Evolutionary conservation across 2,888 invertebrate genomes (phyloP), one percentile per base, ranked within the genome.

Genomic region (Hydrotaea cyrtoneurina): DNA sequence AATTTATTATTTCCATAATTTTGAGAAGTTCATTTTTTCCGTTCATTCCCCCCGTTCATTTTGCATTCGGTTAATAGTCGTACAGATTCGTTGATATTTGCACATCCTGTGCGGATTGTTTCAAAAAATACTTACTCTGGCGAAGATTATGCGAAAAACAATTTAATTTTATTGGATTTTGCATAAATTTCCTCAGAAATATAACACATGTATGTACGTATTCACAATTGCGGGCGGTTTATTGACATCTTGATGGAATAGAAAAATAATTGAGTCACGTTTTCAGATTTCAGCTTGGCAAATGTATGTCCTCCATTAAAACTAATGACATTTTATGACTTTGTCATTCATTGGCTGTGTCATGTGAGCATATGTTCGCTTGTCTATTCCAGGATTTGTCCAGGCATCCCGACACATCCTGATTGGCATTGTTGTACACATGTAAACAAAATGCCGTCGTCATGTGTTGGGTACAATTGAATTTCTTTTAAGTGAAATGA

Each of bases 81-180:
- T 50, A 59, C 66, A 31, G n/a, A n/a, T 75, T 57, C 59, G 39
- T 50, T 69, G 57, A 31, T 23, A n/a, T 75, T 57, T 74, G 17
- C 50, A 39, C n/a, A 55, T 71, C 8, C 19, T n/a, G 21, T 59
- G 36, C 59, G 5, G 21, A 59, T 74, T 43, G 43, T 74, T 59
- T n/a, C 43, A n/a, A 69, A n/a, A n/a, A 55, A 55, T 55, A 55
- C 15, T 39, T 39, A 39, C 39, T 39, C 21, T 31, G 62, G 26
- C n/a, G 78, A 83, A 78, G 77, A 77, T 31, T 64, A 84, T 84
- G 75, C 76, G 69, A 75, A 88, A 90, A 90, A 91, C 91, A 90
- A 91, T 90, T 91, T 91, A 90, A 90, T 90, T 90, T 90, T 90
- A 90, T 90, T 91, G 89, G 88, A 90, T 89, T 90, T 86, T 88